Base-by-base conservation (phyloP, 2,113 vertebrate species). In the Chionomys nivalis region DNA sequence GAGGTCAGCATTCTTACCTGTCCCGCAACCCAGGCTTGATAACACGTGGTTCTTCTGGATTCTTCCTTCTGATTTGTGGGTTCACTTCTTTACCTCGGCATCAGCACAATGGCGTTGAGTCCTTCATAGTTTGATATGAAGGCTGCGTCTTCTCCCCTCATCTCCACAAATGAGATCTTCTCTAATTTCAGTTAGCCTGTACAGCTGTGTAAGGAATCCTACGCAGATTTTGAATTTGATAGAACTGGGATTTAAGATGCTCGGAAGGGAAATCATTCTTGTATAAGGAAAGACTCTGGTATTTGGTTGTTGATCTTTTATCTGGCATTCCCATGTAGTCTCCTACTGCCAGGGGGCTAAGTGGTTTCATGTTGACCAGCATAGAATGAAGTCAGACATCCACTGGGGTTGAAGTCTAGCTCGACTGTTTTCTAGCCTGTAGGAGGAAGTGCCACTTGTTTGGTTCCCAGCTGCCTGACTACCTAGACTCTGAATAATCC, bases 111-210 rank as follows among this genome's bases (percentile, higher is more conserved):
- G 7, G 3, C 36, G 4, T 68, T 87, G 58, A 61, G 82, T 76
- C 47, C 44, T 73, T 96, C 83, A 13, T 93, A 70, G 63, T 97
- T 73, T 91, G n/a, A 58, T 92, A 55, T 42, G 73, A 79, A 79
- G 42, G 44, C 23, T 44, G 95, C 44, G n/a, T 81, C n/a, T 58
- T 81, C 49, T 9, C 42, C 72, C 36, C 61, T 66, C 36, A 49
- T 81, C 81, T 28, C 76, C 90, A 13, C 42, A 79, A 91, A 81
- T 85, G 36, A 87, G 61, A 42, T 85, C 79, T 87, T 94, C 52
- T 96, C 42, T 36, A 33, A 5, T 44, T 26, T 86, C 33, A 89
- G 66, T 87, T 88, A 87, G 1, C 63, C 52, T 42, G 5, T 91
- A 17, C 79, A 36, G 42, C 39, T 89, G 28, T 55, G 61, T 81